These are phyloP conservation scores for Danio albolineatus DNA, from an alignment of 2,797 vertebrate genomes.

Conservation along the genomic window DNA sequence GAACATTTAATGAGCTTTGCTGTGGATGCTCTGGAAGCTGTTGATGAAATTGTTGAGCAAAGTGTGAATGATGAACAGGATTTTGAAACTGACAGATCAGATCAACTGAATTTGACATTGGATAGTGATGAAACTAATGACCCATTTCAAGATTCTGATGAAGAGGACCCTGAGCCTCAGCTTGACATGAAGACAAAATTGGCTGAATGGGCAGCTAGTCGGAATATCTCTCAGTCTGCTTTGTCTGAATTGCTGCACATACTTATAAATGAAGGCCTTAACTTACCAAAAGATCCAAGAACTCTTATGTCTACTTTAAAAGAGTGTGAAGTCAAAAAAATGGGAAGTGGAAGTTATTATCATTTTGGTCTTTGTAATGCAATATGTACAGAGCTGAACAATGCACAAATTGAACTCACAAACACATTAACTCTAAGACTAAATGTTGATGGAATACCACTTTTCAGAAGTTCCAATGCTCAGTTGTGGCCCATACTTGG, in stretches of 20 bases:
- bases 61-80: neutral
- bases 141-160: neutral
- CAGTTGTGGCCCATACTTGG: neutral
- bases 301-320: constrained; percentile 2
- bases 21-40: neutral
- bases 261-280: neutral
- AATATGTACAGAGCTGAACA: no score
- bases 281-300: neutral
- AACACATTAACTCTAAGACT: neutral
- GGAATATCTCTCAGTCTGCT: neutral
- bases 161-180: neutral
- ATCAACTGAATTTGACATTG: neutral
- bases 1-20: neutral
- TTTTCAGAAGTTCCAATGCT: constrained; percentile 8
- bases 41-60: neutral
- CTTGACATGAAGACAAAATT: neutral
- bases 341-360: no score
- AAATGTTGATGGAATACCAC: neutral
- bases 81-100: neutral
- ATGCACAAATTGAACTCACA: neutral
- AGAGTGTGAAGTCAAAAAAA: no score
- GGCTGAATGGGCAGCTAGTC: neutral
- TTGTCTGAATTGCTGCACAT: neutral
- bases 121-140: neutral
- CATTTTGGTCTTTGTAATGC: no score